These are phyloP conservation scores for Halcyon smyrnensis DNA, from an alignment of 2,797 vertebrate species.

Conservation along the genomic window DNA sequence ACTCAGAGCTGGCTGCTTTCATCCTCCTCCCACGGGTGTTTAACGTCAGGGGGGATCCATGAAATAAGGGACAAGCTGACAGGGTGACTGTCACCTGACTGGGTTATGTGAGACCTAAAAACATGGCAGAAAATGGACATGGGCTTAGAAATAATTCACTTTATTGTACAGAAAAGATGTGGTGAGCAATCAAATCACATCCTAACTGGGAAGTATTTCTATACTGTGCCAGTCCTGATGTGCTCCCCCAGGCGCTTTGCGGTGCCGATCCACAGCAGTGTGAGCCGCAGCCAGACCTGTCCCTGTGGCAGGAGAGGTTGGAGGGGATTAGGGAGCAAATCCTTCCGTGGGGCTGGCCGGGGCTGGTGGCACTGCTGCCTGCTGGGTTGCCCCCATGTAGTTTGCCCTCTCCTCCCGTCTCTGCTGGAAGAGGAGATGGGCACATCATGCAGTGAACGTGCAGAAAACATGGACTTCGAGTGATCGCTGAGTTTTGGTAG, in stretches of 20 bases:
- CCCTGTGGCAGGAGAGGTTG: neutral
- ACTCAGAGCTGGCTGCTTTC: rapidly evolving
- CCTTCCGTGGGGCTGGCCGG: neutral
- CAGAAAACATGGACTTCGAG: rapidly evolving
- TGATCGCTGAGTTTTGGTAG: rapidly evolving
- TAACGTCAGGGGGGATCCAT: neutral
- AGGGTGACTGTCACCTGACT: neutral
- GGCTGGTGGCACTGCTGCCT: neutral
- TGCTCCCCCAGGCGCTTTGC: neutral
- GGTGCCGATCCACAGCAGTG: rapidly evolving
- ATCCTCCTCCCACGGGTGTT: neutral
- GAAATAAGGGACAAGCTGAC: neutral
- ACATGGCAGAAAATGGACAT: neutral
- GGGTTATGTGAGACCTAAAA: neutral
- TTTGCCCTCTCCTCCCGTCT: neutral
- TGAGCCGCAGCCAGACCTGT: neutral
- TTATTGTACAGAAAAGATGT: neutral
- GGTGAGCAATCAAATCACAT: rapidly evolving
- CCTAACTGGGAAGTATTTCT: neutral
- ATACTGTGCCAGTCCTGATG: too few relatives aligned
- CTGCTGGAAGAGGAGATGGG: neutral
- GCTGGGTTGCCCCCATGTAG: rapidly evolving
- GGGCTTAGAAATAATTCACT: neutral
- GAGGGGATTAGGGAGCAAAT: neutral
- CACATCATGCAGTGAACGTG: rapidly evolving